Base-by-base conservation (phyloP, 2,113 vertebrate species). In the Perognathus longimembris region DNA sequence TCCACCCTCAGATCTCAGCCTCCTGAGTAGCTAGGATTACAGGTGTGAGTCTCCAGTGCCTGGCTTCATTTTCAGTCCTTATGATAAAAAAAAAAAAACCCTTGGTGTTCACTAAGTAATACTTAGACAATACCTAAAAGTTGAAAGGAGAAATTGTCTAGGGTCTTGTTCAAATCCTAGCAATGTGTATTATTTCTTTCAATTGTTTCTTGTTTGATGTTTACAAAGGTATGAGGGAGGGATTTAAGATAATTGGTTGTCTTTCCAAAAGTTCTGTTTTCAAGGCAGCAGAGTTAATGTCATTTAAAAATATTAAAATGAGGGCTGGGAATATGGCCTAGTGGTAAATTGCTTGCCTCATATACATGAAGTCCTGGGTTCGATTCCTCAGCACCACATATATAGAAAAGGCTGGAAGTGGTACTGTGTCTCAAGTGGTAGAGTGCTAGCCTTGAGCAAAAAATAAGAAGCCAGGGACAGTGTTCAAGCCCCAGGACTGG, bases 261-360 rank as follows among this genome's bases (percentile, higher is more conserved):
- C 59, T 92, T 90, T 34, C 73, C 69, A 70, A 88, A 90, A 91
- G 59, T n/a, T 11, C 5, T 88, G n/a, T 93, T 88, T 95, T 92
- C 88, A 93, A 96, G 74, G 77, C 81, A 91, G 66, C 26, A 70
- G 59, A 77, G 88, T 90, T 89, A 91, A 91, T 82, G 66, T 63
- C 92, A 91, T 80, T 79, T 91, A 86, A 45, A 96, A 89, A 75
- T 63, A 75, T 71, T 45, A 40, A 45, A 57, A 80, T 95, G 94
- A 95, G 45, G n/a, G n/a, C n/a, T n/a, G n/a, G n/a, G n/a, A n/a
- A n/a, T n/a, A n/a, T n/a, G n/a, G n/a, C n/a, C n/a, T n/a, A n/a
- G n/a, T n/a, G n/a, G n/a, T n/a, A n/a, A n/a, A n/a, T n/a, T n/a
- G n/a, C n/a, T n/a, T n/a, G n/a, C n/a, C n/a, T n/a, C n/a, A n/a